Conservation (phyloP, 2,797 vertebrate genomes). For the Acanthopagrus latus region DNA sequence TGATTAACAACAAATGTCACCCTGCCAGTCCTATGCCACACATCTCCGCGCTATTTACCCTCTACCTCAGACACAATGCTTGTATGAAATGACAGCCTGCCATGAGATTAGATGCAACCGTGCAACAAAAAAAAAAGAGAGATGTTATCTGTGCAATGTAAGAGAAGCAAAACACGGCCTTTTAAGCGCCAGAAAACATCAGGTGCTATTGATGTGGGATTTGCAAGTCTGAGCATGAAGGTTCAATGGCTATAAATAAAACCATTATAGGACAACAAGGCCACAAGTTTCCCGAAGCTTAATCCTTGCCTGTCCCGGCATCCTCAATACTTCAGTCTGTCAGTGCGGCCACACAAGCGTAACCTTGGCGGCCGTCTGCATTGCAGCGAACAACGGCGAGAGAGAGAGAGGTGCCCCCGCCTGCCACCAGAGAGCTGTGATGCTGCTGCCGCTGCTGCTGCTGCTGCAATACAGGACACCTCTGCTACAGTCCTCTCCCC, state of each 20-base stretch:
- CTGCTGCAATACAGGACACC: conserved; percentile 67
- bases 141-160: conserved; percentile 11
- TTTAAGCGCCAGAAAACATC: conserved; percentile 22
- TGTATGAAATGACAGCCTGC: conserved; percentile 47
- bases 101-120: conserved; percentile 32
- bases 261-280: conserved; percentile 30
- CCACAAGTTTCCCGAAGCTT: conserved; percentile 22
- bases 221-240: conserved; percentile 33
- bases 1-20: conserved; percentile 74
- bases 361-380: conserved; percentile 82
- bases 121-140: conserved; percentile 5
- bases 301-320: background rate
- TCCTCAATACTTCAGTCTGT: conserved; percentile 37
- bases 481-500: conserved; percentile 43
- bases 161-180: conserved; percentile 3
- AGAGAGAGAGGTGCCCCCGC: conserved; percentile 38
- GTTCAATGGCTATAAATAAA: conserved; percentile 48
- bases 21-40: conserved; percentile 42
- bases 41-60: conserved; percentile 40
- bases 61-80: conserved; percentile 44
- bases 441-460: conserved; percentile 41
- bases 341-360: conserved; percentile 37
- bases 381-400: conserved; percentile 69
- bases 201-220: conserved; percentile 7
- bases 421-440: conserved; percentile 61